Evolutionary conservation across 2,888 invertebrate species (phyloP).

Genomic region (Chrysolina americana): DNA sequence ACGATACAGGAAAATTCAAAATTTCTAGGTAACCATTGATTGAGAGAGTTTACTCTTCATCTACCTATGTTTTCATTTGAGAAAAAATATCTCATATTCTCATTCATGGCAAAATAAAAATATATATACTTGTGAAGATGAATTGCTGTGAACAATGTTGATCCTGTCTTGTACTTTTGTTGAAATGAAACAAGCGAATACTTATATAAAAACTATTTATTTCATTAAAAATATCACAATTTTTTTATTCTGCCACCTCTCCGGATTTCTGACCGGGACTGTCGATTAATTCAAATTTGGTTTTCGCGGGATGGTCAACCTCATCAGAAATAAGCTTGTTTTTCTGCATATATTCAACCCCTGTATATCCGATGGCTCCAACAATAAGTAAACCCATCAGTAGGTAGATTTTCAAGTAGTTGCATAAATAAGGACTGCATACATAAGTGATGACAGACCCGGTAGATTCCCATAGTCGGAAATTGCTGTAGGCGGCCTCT

Average conservation of each 20-base stretch:
- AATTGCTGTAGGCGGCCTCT: constrained; percentile 94
- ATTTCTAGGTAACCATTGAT: too few relatives aligned
- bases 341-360: constrained; percentile 76
- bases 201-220: constrained; percentile 14
- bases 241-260: constrained; percentile 61
- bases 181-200: background rate
- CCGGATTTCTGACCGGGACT: constrained; percentile 63
- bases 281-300: constrained; percentile 68
- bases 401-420: constrained; percentile 79
- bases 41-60: too few relatives aligned
- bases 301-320: constrained; percentile 57
- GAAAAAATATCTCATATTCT: too few relatives aligned
- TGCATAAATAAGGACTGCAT: constrained; percentile 84
- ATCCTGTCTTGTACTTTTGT: too few relatives aligned
- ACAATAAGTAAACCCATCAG: constrained; percentile 78
- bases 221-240: constrained; percentile 29
- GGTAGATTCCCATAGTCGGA: constrained; percentile 91
- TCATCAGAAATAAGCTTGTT: constrained; percentile 53
- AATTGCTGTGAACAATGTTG: too few relatives aligned
- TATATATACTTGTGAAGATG: too few relatives aligned
- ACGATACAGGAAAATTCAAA: too few relatives aligned
- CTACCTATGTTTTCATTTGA: too few relatives aligned
- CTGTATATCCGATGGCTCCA: constrained; percentile 84
- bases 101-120: too few relatives aligned
- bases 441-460: constrained; percentile 91